phyloP scores from a whole-genome alignment of 2,888 invertebrate genomes.

The Agrilus cyanescens region DNA sequence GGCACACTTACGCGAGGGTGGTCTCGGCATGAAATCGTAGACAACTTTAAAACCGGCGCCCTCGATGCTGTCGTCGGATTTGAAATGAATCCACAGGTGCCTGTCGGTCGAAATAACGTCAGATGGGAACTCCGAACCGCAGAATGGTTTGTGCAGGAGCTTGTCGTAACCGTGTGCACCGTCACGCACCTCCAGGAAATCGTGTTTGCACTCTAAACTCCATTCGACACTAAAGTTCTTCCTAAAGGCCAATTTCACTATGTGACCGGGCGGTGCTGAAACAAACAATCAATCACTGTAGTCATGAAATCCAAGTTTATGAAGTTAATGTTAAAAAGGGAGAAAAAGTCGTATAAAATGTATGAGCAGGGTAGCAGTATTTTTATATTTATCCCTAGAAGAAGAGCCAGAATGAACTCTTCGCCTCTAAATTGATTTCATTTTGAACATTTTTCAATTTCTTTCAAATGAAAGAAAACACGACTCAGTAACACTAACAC shows the following conservation, averaged over 20 bases:
- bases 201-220: slow-evolving; percentile 58
- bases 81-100: slow-evolving; percentile 68
- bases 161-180: slow-evolving; percentile 67
- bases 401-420: too few species aligned
- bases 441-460: too few species aligned
- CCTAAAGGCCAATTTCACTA: slow-evolving; percentile 66
- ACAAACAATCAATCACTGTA: too few species aligned
- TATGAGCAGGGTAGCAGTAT: too few species aligned
- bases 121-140: slow-evolving; percentile 60
- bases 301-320: too few species aligned
- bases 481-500: too few species aligned
- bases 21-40: slow-evolving; percentile 52
- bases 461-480: too few species aligned
- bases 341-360: too few species aligned
- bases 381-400: too few species aligned
- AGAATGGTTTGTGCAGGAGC: slow-evolving; percentile 49
- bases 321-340: too few species aligned
- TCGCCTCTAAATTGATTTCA: too few species aligned
- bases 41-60: slow-evolving; percentile 68
- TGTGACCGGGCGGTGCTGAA: slow-evolving; percentile 47
- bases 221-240: slow-evolving; percentile 66
- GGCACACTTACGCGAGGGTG: slow-evolving; percentile 41
- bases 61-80: slow-evolving; percentile 71
- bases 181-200: slow-evolving; percentile 72
- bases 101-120: slow-evolving; percentile 60